phyloP scores from a whole-genome alignment of 2,797 vertebrate genomes.

The Enteromius fasciolatus region DNA sequence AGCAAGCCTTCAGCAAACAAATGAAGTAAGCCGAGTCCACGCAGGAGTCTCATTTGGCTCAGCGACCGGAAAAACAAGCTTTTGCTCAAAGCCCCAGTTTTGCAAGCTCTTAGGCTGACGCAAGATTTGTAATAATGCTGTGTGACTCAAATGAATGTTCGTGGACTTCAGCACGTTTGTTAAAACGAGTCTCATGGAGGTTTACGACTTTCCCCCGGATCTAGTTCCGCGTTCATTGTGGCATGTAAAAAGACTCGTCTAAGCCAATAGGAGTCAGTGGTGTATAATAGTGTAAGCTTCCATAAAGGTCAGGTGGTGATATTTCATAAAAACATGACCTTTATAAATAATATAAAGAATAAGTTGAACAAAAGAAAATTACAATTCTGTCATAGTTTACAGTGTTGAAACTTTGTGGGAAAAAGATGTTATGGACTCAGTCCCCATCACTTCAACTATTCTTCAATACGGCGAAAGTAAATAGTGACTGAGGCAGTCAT shows the following conservation, averaged over 20 bases:
- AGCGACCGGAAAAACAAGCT: conserved; percentile 19
- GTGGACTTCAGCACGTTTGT: conserved; percentile 39
- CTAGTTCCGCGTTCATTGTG: conserved; percentile 49
- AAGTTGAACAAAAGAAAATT: neutral
- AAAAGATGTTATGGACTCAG: neutral
- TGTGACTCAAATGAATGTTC: neutral
- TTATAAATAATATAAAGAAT: neutral
- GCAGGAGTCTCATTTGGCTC: conserved; percentile 8
- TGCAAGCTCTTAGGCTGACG: conserved; percentile 16
- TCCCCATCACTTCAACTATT: neutral
- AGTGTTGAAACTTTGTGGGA: neutral
- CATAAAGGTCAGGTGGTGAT: neutral
- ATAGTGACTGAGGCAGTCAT: neutral
- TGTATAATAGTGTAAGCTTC: neutral
- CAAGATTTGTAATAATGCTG: conserved; percentile 24
- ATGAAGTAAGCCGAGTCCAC: neutral
- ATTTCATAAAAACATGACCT: neutral
- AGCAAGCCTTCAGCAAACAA: neutral
- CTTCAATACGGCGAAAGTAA: neutral
- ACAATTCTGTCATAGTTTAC: neutral
- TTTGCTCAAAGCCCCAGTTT: conserved; percentile 5
- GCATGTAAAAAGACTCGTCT: neutral
- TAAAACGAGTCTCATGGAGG: neutral
- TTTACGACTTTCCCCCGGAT: conserved; percentile 31
- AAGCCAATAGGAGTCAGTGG: conserved; percentile 22